Evolutionary conservation across 2,888 invertebrate species (phyloP), one percentile per base, ranked within the genome.

Genomic region (Allolobophora icterica): DNA sequence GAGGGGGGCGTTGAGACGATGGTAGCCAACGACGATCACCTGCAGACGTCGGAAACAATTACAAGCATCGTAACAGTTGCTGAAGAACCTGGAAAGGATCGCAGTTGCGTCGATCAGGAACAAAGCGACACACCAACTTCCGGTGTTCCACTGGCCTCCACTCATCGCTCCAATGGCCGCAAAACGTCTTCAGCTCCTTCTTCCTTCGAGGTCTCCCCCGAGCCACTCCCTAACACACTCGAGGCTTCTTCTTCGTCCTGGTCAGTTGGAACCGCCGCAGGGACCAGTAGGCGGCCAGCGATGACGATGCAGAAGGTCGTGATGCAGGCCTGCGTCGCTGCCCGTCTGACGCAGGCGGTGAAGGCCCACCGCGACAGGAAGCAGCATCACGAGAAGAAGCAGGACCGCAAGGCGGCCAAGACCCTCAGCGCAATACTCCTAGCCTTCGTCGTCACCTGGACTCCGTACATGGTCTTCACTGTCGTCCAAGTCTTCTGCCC

Each of bases 361-460:
- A 93, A 93, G 92, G 93, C 92, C n/a, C 94, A 94, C 89, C 93
- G 94, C 33, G 94, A 94, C 11, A 93, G 94, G 95, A 98, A 98
- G 96, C 98, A 98, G 95, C 97, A 98, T 0, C 98, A 98, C 94
- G 99, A 99, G 95, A 98, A 98, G 95, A 98, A 98, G 93, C 98
- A 98, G 94, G 99, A 99, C 94, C 97, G 98, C 93, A 99, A 99
- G 96, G 99, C 99, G 89, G 99, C 99, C 30, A 99, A 99, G 96
- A 99, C 99, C 0, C 96, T 99, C 89, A 95, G 95, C 92, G 99
- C 99, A 93, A 99, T 99, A 93, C 96, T 99, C 93, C 96, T 99
- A 92, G 99, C 99, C 92, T 99, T 99, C 96, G 98, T 99, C 93
- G 97, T 99, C 94, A 99, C 99, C 89, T 99, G 99, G 99, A 98